phyloP scores from a whole-genome alignment of 2,888 invertebrate species.

The Brachypterus glaber region DNA sequence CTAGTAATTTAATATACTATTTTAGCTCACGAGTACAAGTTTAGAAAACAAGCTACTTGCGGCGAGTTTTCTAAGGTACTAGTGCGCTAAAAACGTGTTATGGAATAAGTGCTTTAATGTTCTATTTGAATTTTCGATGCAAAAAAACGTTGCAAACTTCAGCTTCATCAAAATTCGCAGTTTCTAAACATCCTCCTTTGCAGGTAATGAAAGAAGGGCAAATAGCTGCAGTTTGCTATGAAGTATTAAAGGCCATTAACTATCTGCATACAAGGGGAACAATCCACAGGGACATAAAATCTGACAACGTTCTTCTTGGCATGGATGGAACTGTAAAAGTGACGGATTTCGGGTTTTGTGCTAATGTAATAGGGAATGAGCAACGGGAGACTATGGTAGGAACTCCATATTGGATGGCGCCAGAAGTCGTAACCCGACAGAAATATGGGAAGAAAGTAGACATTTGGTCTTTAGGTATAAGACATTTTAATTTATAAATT shows the following conservation, averaged over 20 bases:
- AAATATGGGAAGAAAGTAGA: constrained; percentile 83
- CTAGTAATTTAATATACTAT: too few relatives aligned
- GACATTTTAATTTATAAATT: too few relatives aligned
- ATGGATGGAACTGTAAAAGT: constrained; percentile 89
- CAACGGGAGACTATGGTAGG: constrained; percentile 97
- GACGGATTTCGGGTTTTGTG: constrained; percentile 97
- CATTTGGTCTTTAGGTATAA: constrained; percentile 92
- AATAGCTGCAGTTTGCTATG: constrained; percentile 89
- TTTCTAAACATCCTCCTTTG: too few relatives aligned
- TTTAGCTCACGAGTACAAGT: too few relatives aligned
- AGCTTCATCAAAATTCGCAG: too few relatives aligned
- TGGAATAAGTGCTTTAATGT: too few relatives aligned
- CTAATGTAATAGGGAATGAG: constrained; percentile 88
- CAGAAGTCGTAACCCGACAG: constrained; percentile 85
- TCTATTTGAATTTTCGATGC: too few relatives aligned
- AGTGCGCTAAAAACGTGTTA: too few relatives aligned
- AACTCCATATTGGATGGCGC: constrained; percentile 99
- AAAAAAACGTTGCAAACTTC: too few relatives aligned
- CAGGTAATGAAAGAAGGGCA: constrained; percentile 95
- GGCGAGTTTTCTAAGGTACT: too few relatives aligned
- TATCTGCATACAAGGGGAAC: constrained; percentile 85
- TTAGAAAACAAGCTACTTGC: too few relatives aligned
- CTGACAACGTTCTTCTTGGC: constrained; percentile 91
- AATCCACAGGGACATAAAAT: constrained; percentile 92
- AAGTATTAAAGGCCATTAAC: constrained; percentile 78